These are phyloP conservation scores for Gymnocephalus cernua DNA, from an alignment of 2,113 vertebrate genomes.

Conservation along the genomic window DNA sequence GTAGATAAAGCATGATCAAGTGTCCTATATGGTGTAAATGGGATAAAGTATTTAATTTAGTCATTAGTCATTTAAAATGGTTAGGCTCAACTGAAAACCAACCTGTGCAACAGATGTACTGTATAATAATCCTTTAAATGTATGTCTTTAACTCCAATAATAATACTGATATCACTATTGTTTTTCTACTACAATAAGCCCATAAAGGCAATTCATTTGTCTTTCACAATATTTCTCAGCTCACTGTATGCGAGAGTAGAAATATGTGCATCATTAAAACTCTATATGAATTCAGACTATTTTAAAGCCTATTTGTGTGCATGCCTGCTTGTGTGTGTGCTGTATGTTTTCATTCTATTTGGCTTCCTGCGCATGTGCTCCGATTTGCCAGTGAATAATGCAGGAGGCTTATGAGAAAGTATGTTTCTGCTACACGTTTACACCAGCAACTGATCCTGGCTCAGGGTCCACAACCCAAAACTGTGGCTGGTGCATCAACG, in stretches of 20 bases:
- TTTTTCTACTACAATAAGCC: neutral
- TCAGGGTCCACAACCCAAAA: constrained; percentile 20
- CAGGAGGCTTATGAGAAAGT: constrained; percentile 59
- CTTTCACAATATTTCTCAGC: neutral
- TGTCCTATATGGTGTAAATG: neutral
- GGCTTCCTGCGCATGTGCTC: constrained; percentile 23
- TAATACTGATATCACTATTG: neutral
- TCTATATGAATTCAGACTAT: neutral
- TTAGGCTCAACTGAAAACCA: neutral
- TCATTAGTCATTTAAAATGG: no score
- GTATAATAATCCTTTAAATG: neutral
- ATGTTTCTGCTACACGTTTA: constrained; percentile 13
- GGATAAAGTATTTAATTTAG: neutral
- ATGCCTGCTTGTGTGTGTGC: neutral
- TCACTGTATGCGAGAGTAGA: neutral
- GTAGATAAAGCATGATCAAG: neutral
- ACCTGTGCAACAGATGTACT: neutral
- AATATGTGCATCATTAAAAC: neutral
- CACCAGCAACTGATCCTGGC: constrained; percentile 38
- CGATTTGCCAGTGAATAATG: constrained; percentile 62
- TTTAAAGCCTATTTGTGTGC: neutral
- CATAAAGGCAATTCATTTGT: neutral
- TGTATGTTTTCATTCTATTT: neutral
- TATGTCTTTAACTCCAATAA: neutral
- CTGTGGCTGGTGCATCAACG: neutral